Evolutionary conservation across 2,888 invertebrate species (phyloP).

Genomic region (Hybos culiciformis): DNA sequence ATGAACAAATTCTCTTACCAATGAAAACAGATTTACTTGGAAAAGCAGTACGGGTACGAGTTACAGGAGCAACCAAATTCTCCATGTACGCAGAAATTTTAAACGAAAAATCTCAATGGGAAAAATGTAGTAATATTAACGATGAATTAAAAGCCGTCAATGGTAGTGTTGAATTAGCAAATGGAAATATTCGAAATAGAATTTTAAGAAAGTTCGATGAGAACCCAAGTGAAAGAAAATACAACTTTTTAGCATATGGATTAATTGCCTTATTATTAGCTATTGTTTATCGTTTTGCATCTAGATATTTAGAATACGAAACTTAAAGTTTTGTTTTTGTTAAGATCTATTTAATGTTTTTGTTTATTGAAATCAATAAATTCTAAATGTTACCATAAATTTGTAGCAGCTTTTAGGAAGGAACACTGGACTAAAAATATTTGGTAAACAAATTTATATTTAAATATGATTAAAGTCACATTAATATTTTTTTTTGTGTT

Average conservation of each 20-base stretch:
- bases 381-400: too few relatives aligned
- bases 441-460: too few relatives aligned
- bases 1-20: constrained; percentile 84
- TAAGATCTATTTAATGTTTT: too few relatives aligned
- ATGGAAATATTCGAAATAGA: background rate
- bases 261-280: background rate
- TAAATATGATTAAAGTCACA: too few relatives aligned
- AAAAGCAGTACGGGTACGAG: constrained; percentile 64
- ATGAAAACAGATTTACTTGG: constrained; percentile 67
- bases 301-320: background rate
- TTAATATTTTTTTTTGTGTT: too few relatives aligned
- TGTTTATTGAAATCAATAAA: too few relatives aligned
- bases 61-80: constrained; percentile 55
- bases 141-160: background rate
- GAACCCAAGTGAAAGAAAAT: background rate
- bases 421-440: too few relatives aligned
- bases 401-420: too few relatives aligned
- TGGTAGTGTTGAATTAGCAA: background rate
- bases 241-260: background rate
- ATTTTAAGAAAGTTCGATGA: background rate
- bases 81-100: constrained; percentile 62
- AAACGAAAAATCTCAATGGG: constrained; percentile 42
- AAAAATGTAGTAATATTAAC: constrained; percentile 24
- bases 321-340: too few relatives aligned
- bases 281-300: background rate